Base-by-base conservation (phyloP, 2,888 invertebrate genomes). In the Leucophora obtusa region DNA sequence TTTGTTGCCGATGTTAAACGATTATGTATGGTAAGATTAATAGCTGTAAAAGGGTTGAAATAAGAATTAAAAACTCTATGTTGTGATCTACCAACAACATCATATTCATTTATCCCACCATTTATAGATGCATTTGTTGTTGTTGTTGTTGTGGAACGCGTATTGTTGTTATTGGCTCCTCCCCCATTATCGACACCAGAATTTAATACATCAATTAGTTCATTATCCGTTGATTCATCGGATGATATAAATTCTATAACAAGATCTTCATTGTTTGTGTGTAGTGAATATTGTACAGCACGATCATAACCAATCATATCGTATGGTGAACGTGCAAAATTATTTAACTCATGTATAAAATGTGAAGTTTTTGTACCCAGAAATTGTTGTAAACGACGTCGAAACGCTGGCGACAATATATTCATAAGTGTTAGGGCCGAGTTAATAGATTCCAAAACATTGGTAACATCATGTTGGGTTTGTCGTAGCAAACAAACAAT, bases 341-440 rank as follows among this genome's bases (percentile, higher is more conserved):
- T 94, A 85, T 94, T 93, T 79, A 98, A 92, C 87, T 98, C 98
- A 88, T 98, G 97, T 38, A 96, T 92, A 88, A 98, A 98, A 89
- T 98, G 98, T 75, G 94, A 93, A 0, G 97, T 96, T 83, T 94
- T 92, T 0, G 91, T 91, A 18, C 94, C 93, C 81, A 97, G 92
- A 87, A 94, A 95, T 14, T 94, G 93, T 33, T 92, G 91, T 66
- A 97, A 89, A 14, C 93, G 91, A 53, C 93, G 92, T 50, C 93
- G 93, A 90, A 98, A 97, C 85, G 94, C 93, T 9, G 87, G 86
- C 24, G 89, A 89, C 35, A 88, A 82, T 69, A 91, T 92, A 86
- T 95, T 93, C 86, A 93, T 93, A 82, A 93, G 91, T 8, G 92
- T 93, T 18, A 97, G 91, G 66, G 94, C 91, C 54, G 94, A 93